Base-by-base conservation (phyloP, 2,797 vertebrate species). In the Spinus olivaceus region DNA sequence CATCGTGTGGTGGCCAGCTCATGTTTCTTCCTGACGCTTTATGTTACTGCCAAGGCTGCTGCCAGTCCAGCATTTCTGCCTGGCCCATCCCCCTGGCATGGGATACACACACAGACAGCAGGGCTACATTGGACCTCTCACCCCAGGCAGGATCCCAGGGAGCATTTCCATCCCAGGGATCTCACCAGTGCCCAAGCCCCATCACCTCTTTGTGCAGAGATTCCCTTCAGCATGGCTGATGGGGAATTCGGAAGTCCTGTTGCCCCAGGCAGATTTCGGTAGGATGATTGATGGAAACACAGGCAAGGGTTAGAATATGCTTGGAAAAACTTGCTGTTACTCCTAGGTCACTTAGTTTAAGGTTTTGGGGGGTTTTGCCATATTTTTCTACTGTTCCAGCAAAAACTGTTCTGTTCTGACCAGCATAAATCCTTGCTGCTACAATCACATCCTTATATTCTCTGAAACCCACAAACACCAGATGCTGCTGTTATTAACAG, bases 1-100 rank as follows among this genome's bases (percentile, higher is more conserved):
- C 73, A 88, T 94, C 77, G 17, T 53, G 84, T 50, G 84, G 78
- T 65, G 12, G 4, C n/a, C 72, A 49, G 84, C 91, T 96, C 73
- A 42, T 65, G 63, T 96, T 94, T 91, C 90, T 30, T 20, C 28
- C 49, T 5, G 12, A 41, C 0, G 72, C 76, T 82, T 96, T 73
- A 33, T 65, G 85, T 94, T 94, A 83, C 93, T 49, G 28, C 77
- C 1, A 10, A 69, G 82, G 78, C 80, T 86, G 70, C 46, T 44
- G 60, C 64, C 69, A 44, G 4, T 51, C 46, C 37, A 57, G 35
- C 60, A 10, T 25, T 60, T 44, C 94, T 80, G 54, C 63, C 83
- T 51, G 67, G 35, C 28, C 57, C 66, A 30, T 72, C 54, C 85
- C 4, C 8, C 10, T 11, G 39, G 79, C 71, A 53, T 0, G 0